phyloP scores from a whole-genome alignment of 2,797 vertebrate species.

The Centroberyx gerrardi region DNA sequence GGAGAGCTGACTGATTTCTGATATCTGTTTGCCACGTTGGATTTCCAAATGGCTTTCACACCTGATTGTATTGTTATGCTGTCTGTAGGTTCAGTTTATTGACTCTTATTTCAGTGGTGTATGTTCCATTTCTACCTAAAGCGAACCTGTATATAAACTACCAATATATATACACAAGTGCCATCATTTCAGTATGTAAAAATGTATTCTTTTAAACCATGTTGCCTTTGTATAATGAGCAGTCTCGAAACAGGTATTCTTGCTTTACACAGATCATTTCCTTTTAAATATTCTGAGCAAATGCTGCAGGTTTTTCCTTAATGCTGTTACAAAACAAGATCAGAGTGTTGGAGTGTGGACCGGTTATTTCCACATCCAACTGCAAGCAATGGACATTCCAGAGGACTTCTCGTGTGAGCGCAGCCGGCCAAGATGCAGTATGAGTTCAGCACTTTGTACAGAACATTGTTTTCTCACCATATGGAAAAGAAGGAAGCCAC shows the following conservation, averaged over 20 bases:
- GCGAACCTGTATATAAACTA: constrained; percentile 69
- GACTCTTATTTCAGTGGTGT: constrained; percentile 48
- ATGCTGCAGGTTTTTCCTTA: constrained; percentile 28
- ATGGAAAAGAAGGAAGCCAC: constrained; percentile 37
- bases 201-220: constrained; percentile 51
- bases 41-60: constrained; percentile 41
- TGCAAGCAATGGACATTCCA: constrained; percentile 49
- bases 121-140: constrained; percentile 57
- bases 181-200: constrained; percentile 54
- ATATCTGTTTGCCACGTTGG: constrained; percentile 16
- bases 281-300: constrained; percentile 11
- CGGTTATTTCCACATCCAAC: constrained; percentile 30
- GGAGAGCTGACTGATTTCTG: constrained; percentile 26
- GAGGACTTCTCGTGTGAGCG: constrained; percentile 17
- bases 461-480: constrained; percentile 48
- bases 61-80: constrained; percentile 19
- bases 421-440: constrained; percentile 43
- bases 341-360: constrained; percentile 27
- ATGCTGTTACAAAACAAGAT: constrained; percentile 26
- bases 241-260: constrained; percentile 27
- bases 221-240: constrained; percentile 45
- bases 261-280: constrained; percentile 21
- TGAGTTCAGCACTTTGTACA: constrained; percentile 68
- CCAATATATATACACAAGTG: constrained; percentile 52
- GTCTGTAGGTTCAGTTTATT: constrained; percentile 50